Conservation (phyloP, 53 echinoderm and acorn worm genomes). For the Paelopatides confundens region DNA sequence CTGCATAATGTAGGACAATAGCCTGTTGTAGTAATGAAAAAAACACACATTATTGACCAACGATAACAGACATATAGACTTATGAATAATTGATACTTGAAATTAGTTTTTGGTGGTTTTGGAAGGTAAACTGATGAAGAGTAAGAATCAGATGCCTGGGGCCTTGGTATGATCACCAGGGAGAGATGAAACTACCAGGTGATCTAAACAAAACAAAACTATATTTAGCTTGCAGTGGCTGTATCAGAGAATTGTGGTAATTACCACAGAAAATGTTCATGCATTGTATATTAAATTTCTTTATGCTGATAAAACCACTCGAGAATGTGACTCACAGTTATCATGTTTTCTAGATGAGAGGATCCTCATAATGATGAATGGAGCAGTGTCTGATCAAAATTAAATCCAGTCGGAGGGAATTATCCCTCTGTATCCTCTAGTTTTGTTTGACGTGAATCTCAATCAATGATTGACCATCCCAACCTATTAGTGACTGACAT, state of each 20-base stretch:
- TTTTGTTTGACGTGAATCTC: no score
- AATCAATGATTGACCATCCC: no score
- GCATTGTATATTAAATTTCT: not conserved
- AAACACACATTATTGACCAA: slow-evolving; percentile 20
- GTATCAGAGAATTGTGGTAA: slow-evolving; percentile 22
- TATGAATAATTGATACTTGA: slow-evolving; percentile 18
- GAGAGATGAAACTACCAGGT: not conserved
- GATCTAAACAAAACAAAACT: not conserved
- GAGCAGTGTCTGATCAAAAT: no score
- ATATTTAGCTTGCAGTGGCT: not conserved
- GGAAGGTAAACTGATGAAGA: not conserved
- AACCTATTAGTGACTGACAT: no score
- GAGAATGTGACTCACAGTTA: slow-evolving; percentile 11
- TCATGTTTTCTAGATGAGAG: not conserved
- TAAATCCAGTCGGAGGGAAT: no score
- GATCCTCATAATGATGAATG: no score
- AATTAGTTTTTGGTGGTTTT: not conserved
- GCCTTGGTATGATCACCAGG: not conserved
- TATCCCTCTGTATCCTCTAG: no score
- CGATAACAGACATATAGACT: slow-evolving; percentile 27
- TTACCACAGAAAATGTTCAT: slow-evolving; percentile 13
- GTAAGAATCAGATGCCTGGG: not conserved
- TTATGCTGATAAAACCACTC: not conserved
- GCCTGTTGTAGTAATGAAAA: slow-evolving; percentile 11
- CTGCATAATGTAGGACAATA: slow-evolving; percentile 24